Base-by-base conservation (phyloP, 2,888 invertebrate genomes). In the Netelia inedita region DNA sequence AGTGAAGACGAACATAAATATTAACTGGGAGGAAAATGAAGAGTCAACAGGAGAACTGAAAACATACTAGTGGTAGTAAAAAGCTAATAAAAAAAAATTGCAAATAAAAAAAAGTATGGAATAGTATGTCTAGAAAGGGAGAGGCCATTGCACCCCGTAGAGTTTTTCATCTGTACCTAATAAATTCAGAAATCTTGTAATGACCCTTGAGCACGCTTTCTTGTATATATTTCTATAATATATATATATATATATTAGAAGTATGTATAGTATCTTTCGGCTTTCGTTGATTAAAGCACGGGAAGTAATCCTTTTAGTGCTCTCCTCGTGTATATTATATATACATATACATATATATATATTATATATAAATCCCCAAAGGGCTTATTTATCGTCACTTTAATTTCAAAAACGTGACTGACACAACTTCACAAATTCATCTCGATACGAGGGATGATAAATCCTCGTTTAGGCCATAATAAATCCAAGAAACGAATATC, bases 321-420 rank as follows among this genome's bases (percentile, higher is more conserved):
- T 5, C 28, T 28, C 28, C 28, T 3, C 28, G 28, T 28, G 28
- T 5, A 14, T 59, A n/a, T n/a, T 2, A 50, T 46, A 65, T 35
- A 41, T 61, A 69, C 53, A 23, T 41, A 41, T 50, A 57, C 43
- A 55, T 57, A n/a, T 23, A 50, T 28, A 16, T 35, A 66, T 46
- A 23, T 53, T 11, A 53, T 28, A 23, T 50, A 19, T 14, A 50
- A 8, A 21, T 23, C 8, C 28, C 23, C 46, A 43, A 68, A 59
- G 59, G 68, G 76, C 68, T 69, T 78, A 68, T 68, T 78, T 50
- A 23, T 46, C 28, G 23, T n/a, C 41, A 63, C 55, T 79, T 57
- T 55, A 73, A 66, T 55, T 19, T 23, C 16, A 41, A 8, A 46
- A 72, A 73, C 28, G 19, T 46, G 59, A 59, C 57, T 46, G 19